Percentiles rank a stretch among this genome's conserved stretches.
These are phyloP conservation scores for Elegia similella DNA, from an alignment of 2,888 invertebrate genomes.

Conservation along the genomic window DNA sequence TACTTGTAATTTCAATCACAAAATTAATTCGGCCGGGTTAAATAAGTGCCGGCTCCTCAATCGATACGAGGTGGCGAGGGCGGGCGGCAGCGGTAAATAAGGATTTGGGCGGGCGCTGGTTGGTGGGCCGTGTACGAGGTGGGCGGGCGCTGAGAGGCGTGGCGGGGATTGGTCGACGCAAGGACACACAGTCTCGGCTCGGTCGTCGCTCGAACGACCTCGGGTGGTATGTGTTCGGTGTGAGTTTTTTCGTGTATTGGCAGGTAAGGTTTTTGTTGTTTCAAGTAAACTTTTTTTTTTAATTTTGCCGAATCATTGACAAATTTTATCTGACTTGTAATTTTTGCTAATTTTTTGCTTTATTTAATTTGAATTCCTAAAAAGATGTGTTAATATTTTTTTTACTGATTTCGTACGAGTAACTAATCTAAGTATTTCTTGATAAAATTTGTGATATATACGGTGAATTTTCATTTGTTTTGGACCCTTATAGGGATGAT, in stretches of 20 bases:
- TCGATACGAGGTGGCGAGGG: constrained; percentile 69
- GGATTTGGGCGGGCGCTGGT: constrained; percentile 48
- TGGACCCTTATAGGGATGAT: too few relatives aligned
- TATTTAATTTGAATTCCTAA: too few relatives aligned
- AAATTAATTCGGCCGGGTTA: constrained; percentile 75
- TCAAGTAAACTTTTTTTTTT: too few relatives aligned
- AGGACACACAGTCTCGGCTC: constrained; percentile 34
- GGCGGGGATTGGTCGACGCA: constrained; percentile 40
- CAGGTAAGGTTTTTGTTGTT: constrained; percentile 19
- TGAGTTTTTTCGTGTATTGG: constrained; percentile 22
- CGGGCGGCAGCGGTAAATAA: constrained; percentile 73
- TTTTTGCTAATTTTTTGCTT: background rate
- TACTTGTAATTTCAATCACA: constrained; percentile 77
- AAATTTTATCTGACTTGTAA: too few relatives aligned
- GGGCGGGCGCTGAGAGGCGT: constrained; percentile 48
- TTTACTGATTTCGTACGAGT: too few relatives aligned
- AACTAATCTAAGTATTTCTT: too few relatives aligned
- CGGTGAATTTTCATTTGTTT: too few relatives aligned
- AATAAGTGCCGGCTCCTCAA: constrained; percentile 70
- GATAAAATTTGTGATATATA: too few relatives aligned
- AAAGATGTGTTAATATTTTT: too few relatives aligned
- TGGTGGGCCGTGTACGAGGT: constrained; percentile 38
- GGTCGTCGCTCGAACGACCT: constrained; percentile 25
- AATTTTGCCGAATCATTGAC: too few relatives aligned
- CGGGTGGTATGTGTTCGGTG: constrained; percentile 29